Evolutionary conservation across 2,888 invertebrate genomes (phyloP).

Genomic region (Cantharis rustica): DNA sequence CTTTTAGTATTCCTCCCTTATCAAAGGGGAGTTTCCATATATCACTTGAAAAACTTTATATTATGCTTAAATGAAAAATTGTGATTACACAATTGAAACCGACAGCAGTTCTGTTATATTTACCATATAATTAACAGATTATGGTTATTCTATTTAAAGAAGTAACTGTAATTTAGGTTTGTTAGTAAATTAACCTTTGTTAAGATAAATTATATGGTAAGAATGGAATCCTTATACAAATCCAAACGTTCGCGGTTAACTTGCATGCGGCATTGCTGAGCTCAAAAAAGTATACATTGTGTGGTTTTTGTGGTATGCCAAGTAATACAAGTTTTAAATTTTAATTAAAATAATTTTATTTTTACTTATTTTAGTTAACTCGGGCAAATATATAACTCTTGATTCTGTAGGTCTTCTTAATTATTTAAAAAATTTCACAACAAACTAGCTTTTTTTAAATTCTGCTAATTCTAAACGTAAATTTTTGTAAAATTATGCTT

Average conservation of each 20-base stretch:
- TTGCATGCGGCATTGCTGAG: background rate
- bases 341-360: constrained; percentile 1
- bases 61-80: background rate
- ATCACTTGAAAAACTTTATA: background rate
- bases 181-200: background rate
- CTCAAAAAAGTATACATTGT: background rate
- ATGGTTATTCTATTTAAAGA: background rate
- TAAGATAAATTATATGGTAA: background rate
- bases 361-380: background rate
- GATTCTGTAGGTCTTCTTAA: background rate
- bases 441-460: background rate
- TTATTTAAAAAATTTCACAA: background rate
- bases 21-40: background rate
- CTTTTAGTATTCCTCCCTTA: background rate
- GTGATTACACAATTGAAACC: background rate
- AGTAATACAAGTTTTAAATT: constrained; percentile 5
- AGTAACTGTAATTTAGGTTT: background rate
- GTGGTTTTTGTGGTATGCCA: constrained; percentile 26
- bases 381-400: background rate
- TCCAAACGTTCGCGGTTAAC: background rate
- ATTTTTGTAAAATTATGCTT: background rate
- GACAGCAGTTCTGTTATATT: background rate
- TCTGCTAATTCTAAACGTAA: background rate
- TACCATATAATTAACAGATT: background rate
- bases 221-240: background rate